These are phyloP conservation scores for Stichopus chloronotus DNA, from an alignment of 35 echinoderm and acorn worm species.

Conservation along the genomic window DNA sequence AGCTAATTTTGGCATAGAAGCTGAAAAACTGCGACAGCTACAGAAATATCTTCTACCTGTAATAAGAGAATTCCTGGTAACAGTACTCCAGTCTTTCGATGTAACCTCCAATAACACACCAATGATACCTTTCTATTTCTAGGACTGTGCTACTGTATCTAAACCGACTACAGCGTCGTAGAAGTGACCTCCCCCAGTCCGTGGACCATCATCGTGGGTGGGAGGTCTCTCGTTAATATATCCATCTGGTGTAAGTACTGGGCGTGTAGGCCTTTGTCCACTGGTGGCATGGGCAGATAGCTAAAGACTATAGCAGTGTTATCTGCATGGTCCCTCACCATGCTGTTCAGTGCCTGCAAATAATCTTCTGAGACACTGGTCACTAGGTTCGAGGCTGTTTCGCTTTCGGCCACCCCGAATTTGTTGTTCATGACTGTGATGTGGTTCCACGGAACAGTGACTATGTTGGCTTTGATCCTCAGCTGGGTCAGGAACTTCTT, in stretches of 20 bases:
- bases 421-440: slow-evolving; percentile 61
- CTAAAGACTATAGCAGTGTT: slow-evolving; percentile 79
- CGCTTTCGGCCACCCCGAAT: slow-evolving; percentile 3
- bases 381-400: slow-evolving; percentile 36
- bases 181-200: slow-evolving; percentile 83
- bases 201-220: slow-evolving; percentile 93
- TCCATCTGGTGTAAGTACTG: slow-evolving; percentile 79
- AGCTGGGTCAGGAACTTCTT: slow-evolving; percentile 75
- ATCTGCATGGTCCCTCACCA: slow-evolving; percentile 67
- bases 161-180: slow-evolving; percentile 57
- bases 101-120: no score
- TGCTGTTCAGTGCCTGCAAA: slow-evolving; percentile 71
- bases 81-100: no score
- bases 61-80: no score
- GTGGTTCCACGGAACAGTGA: slow-evolving; percentile 77
- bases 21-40: no score
- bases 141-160: not conserved
- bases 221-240: slow-evolving; percentile 73
- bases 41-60: no score
- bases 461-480: slow-evolving; percentile 86
- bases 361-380: slow-evolving; percentile 76
- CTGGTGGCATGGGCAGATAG: slow-evolving; percentile 86
- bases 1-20: no score
- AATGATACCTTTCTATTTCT: no score
- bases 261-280: slow-evolving; percentile 62